Conservation (phyloP, 2,888 invertebrate genomes). For the Cremastinae sp. region DNA sequence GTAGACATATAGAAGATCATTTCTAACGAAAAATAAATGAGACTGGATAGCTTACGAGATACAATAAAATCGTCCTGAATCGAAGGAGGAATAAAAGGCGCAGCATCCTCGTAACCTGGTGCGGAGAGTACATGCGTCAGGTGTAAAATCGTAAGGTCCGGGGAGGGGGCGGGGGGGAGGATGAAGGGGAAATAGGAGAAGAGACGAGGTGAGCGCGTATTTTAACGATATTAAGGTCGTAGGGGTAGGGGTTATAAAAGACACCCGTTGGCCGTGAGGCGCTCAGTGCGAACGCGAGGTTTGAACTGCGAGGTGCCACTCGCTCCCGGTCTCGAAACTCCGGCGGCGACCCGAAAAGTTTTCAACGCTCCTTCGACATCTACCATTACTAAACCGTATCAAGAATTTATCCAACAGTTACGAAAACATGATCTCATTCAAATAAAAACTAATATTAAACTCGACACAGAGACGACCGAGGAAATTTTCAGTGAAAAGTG, state of each 20-base stretch:
- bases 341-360: conserved; percentile 19
- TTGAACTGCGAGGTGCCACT: conserved; percentile 59
- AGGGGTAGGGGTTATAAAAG: conserved; percentile 67
- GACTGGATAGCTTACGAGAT: conserved; percentile 49
- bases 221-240: conserved; percentile 62
- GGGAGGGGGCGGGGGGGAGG: conserved; percentile 36
- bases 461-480: conserved; percentile 36
- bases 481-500: conserved; percentile 49
- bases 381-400: not conserved
- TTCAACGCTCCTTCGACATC: not conserved
- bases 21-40: conserved; percentile 18
- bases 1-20: too few species aligned
- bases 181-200: too few species aligned
- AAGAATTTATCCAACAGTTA: not conserved
- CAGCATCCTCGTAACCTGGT: conserved; percentile 28
- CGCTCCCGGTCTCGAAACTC: conserved; percentile 31
- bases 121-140: conserved; percentile 24
- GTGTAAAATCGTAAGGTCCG: conserved; percentile 39
- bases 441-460: conserved; percentile 19
- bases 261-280: conserved; percentile 65
- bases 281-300: conserved; percentile 66
- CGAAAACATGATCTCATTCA: conserved; percentile 25
- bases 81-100: conserved; percentile 11
- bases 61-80: conserved; percentile 26
- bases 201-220: conserved; percentile 34